A percentile compares a stretch with the other conserved stretches of the same genome.
phyloP scores from a whole-genome alignment of 2,113 vertebrate genomes.

The Hucho hucho region DNA sequence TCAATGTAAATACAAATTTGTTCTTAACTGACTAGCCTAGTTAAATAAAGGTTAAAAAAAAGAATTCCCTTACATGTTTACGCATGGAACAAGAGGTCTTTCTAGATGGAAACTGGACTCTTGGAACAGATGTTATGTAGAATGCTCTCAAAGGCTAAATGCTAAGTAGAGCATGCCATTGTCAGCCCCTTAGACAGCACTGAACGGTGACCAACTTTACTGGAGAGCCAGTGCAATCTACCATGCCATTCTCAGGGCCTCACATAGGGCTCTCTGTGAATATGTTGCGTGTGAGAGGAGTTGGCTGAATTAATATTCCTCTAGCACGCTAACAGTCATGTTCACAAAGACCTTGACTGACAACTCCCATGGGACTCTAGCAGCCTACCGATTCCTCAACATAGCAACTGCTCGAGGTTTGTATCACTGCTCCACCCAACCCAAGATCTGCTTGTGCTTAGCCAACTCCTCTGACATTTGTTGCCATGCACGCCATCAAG shows the following conservation, averaged over 20 bases:
- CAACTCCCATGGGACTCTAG: background rate
- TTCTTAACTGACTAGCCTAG: no score
- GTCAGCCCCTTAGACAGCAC: background rate
- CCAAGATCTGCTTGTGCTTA: background rate
- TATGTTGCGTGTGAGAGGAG: no score
- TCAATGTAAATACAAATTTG: no score
- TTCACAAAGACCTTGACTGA: background rate
- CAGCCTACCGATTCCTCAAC: background rate
- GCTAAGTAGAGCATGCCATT: conserved; percentile 8
- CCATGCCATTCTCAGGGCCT: background rate
- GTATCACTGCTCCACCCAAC: background rate
- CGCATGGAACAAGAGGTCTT: background rate
- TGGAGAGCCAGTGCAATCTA: background rate
- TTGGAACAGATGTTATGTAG: background rate
- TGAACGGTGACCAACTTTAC: no score
- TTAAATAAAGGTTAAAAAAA: background rate
- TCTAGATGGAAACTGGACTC: background rate
- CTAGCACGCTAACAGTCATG: background rate
- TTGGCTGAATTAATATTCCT: background rate
- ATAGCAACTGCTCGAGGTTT: background rate
- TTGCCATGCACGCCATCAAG: no score
- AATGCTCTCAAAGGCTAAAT: background rate
- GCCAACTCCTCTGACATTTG: no score
- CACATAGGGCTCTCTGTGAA: background rate
- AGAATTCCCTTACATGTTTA: background rate